Evolutionary conservation across 2,113 vertebrate species (phyloP).

Genomic region (Equus quagga): DNA sequence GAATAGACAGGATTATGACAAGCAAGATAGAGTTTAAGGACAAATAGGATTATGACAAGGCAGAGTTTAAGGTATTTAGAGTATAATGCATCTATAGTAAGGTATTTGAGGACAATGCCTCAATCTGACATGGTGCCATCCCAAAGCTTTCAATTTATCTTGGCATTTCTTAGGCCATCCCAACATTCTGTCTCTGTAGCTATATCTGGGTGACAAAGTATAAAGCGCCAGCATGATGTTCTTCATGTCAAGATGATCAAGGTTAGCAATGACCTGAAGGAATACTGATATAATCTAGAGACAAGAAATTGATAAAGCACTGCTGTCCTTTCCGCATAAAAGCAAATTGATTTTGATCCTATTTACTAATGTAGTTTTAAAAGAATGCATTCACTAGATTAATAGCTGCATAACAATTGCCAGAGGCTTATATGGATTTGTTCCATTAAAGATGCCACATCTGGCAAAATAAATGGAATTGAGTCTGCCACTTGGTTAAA

Average conservation of each 20-base stretch:
- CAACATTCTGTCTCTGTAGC: neutral
- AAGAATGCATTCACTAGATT: neutral
- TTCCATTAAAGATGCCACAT: neutral
- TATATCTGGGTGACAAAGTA: neutral
- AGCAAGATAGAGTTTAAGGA: neutral
- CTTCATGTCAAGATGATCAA: neutral
- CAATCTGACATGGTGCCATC: accelerated
- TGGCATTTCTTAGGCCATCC: neutral
- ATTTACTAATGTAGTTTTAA: conserved; percentile 9
- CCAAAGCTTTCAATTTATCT: neutral
- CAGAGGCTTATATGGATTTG: neutral
- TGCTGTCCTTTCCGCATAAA: neutral
- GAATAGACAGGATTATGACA: neutral
- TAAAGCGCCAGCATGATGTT: neutral
- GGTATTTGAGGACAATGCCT: neutral
- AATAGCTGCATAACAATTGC: neutral
- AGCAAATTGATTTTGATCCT: neutral
- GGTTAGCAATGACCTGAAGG: neutral
- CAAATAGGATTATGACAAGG: neutral
- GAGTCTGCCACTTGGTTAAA: neutral
- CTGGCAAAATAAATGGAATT: neutral
- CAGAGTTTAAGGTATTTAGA: neutral
- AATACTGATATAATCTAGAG: neutral
- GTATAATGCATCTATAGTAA: no score
- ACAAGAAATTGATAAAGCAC: neutral